Evolutionary conservation across 1,140 invertebrate genomes (phyloP).

Genomic region (Probaryconus sp.): DNA sequence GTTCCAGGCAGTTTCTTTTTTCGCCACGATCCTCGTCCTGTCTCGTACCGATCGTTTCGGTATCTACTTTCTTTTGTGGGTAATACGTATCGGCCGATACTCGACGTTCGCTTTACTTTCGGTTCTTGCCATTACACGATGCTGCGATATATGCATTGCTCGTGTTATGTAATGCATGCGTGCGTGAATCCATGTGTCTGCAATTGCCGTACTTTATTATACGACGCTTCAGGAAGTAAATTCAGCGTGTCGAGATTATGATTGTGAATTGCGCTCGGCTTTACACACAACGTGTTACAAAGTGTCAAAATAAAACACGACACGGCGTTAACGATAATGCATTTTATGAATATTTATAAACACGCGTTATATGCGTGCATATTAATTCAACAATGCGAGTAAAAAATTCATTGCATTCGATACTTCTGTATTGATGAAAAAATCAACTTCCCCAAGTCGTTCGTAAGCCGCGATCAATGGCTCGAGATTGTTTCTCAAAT

Average conservation of each 20-base stretch:
- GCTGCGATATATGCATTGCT: slow-evolving; percentile 9
- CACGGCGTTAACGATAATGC: slow-evolving; percentile 41
- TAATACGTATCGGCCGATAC: too few species aligned
- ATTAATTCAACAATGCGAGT: slow-evolving; percentile 19
- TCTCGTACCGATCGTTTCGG: too few species aligned
- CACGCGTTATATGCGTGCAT: slow-evolving; percentile 4
- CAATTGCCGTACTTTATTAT: slow-evolving; percentile 54
- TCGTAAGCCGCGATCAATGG: too few species aligned
- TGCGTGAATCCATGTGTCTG: slow-evolving; percentile 29
- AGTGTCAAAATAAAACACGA: slow-evolving; percentile 53
- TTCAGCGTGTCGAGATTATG: slow-evolving; percentile 56
- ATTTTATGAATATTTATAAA: slow-evolving; percentile 56
- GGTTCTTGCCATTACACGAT: slow-evolving; percentile 19
- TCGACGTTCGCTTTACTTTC: slow-evolving; percentile 36
- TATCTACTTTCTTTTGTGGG: too few species aligned
- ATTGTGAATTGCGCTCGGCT: slow-evolving; percentile 49
- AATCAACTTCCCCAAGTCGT: too few species aligned
- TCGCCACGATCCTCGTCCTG: too few species aligned
- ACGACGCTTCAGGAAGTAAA: slow-evolving; percentile 53
- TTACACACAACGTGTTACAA: slow-evolving; percentile 25
- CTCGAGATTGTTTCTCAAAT: too few species aligned
- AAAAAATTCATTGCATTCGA: too few species aligned
- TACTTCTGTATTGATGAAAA: too few species aligned
- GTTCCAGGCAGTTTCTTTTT: too few species aligned
- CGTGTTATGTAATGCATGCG: slow-evolving; percentile 41